phyloP scores from a whole-genome alignment of 2,888 invertebrate genomes.

The Drosophila rellima region DNA sequence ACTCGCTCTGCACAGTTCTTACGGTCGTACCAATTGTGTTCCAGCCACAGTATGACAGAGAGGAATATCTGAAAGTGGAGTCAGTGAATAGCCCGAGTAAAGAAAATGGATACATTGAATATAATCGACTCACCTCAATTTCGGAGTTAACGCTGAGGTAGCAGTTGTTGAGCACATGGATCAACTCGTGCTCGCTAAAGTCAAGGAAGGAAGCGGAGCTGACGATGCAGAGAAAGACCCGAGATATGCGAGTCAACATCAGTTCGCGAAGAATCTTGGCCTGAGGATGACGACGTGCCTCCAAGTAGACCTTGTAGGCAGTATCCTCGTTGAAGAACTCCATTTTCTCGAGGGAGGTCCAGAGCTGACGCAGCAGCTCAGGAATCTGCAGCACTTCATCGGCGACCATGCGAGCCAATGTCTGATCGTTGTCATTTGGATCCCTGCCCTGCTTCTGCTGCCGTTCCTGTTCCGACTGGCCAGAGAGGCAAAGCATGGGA shows the following conservation, averaged over 20 bases:
- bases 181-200: conserved; percentile 57
- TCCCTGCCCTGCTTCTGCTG: background rate
- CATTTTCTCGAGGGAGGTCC: conserved; percentile 61
- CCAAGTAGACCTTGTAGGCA: conserved; percentile 65
- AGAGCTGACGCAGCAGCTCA: conserved; percentile 58
- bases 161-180: conserved; percentile 60
- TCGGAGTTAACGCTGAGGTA: conserved; percentile 71
- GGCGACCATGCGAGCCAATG: conserved; percentile 54
- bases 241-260: conserved; percentile 68
- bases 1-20: conserved; percentile 50
- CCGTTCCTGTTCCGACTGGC: background rate
- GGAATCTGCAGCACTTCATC: conserved; percentile 64
- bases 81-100: background rate
- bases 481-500: conserved; percentile 30
- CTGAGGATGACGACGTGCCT: conserved; percentile 57
- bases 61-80: conserved; percentile 50
- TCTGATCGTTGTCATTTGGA: conserved; percentile 16
- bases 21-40: conserved; percentile 65
- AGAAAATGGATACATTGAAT: too few relatives aligned
- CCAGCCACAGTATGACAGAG: conserved; percentile 66
- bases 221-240: conserved; percentile 66
- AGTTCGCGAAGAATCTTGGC: conserved; percentile 61
- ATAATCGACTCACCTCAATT: conserved; percentile 55
- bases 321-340: conserved; percentile 69
- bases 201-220: conserved; percentile 64